Conservation (phyloP, 2,888 invertebrate species). For the Drosophila suboccidentalis region DNA sequence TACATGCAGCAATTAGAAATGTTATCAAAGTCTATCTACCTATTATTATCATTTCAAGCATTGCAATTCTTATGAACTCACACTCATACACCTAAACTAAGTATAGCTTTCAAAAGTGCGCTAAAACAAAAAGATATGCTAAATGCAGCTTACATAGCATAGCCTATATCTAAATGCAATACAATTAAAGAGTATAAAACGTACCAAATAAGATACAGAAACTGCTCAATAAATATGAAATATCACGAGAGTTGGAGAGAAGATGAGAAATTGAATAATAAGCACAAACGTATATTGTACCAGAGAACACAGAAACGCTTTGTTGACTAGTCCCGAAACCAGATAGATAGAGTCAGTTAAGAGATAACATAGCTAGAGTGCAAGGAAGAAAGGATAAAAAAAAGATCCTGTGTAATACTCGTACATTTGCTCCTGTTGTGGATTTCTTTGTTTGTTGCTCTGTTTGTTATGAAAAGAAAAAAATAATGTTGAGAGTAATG, state of each 20-base stretch:
- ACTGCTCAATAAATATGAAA: conserved; percentile 65
- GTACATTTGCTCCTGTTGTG: conserved; percentile 72
- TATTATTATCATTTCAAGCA: conserved; percentile 38
- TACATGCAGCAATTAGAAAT: conserved; percentile 4
- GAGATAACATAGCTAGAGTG: conserved; percentile 16
- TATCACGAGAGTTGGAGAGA: neutral
- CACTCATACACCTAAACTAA: conserved; percentile 46
- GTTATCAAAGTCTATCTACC: conserved; percentile 16
- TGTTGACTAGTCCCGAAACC: conserved; percentile 60
- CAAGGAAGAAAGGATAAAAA: neutral
- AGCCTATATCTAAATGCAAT: conserved; percentile 48
- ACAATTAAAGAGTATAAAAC: conserved; percentile 50
- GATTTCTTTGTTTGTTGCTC: conserved; percentile 78
- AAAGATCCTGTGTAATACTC: conserved; percentile 42
- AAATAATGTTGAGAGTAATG: conserved; percentile 69
- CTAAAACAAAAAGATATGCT: conserved; percentile 49
- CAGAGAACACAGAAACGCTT: conserved; percentile 68
- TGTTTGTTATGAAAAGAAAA: conserved; percentile 70
- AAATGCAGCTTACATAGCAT: conserved; percentile 48
- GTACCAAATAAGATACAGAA: conserved; percentile 73
- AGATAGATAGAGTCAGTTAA: conserved; percentile 36
- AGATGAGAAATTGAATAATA: conserved; percentile 9
- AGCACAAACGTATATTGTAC: conserved; percentile 58
- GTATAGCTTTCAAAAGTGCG: conserved; percentile 62
- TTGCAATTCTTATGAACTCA: conserved; percentile 70